These are phyloP conservation scores for Temnothorax longispinosus DNA, from an alignment of 1,140 invertebrate species.

Conservation along the genomic window DNA sequence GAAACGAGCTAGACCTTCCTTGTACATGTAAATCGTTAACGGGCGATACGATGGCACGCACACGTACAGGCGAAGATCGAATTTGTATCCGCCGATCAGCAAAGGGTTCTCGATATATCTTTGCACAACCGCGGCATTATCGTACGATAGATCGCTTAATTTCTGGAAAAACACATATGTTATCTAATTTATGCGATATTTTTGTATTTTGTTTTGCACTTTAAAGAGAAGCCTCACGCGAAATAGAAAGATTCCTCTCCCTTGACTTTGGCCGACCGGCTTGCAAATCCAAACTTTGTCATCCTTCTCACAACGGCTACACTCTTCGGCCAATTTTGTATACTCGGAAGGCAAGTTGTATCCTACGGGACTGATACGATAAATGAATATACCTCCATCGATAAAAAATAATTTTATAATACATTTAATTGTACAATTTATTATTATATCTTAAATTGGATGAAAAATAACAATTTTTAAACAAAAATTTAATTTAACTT, in stretches of 20 bases:
- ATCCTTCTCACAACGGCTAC: slow-evolving; percentile 85
- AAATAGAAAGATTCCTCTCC: slow-evolving; percentile 93
- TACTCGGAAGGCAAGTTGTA: slow-evolving; percentile 95
- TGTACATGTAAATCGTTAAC: slow-evolving; percentile 93
- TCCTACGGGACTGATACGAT: slow-evolving; percentile 88
- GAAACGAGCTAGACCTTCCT: slow-evolving; percentile 93
- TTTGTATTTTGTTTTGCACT: background rate
- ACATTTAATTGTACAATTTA: background rate
- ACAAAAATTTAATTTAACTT: background rate
- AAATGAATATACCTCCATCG: slow-evolving; percentile 34
- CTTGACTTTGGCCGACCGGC: slow-evolving; percentile 93
- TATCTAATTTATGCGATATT: background rate
- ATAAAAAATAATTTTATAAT: background rate
- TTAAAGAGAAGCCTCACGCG: slow-evolving; percentile 86
- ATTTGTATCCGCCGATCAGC: slow-evolving; percentile 95
- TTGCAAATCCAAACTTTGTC: slow-evolving; percentile 93
- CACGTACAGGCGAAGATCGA: slow-evolving; percentile 94
- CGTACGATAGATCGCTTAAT: slow-evolving; percentile 91
- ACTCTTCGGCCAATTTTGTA: slow-evolving; percentile 92
- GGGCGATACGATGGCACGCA: slow-evolving; percentile 93
- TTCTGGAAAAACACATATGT: slow-evolving; percentile 85
- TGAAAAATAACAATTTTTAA: background rate
- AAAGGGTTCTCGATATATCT: slow-evolving; percentile 94
- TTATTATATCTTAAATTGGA: background rate
- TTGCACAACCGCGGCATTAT: slow-evolving; percentile 91